Evolutionary conservation across 2,888 invertebrate genomes (phyloP).

Genomic region (Esperia sulphurella): DNA sequence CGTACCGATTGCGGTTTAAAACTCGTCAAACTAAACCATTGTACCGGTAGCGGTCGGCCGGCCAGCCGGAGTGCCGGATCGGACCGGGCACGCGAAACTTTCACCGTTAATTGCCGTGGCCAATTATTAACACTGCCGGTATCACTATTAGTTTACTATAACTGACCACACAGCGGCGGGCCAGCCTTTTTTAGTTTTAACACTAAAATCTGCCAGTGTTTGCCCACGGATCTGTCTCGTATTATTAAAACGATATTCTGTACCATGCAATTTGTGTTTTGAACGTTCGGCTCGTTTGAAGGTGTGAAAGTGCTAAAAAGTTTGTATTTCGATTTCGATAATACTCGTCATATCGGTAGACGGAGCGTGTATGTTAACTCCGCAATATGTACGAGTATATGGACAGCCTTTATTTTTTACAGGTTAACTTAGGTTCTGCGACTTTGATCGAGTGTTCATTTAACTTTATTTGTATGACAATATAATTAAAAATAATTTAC

Average conservation of each 20-base stretch:
- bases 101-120: conserved; percentile 40
- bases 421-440: too few species aligned
- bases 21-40: conserved; percentile 47
- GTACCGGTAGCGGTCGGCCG: conserved; percentile 11
- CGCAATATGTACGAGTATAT: too few species aligned
- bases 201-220: conserved; percentile 12
- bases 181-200: conserved; percentile 17
- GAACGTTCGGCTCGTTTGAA: neutral
- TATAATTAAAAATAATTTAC: too few species aligned
- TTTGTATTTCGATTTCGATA: too few species aligned
- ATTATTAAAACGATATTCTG: conserved; percentile 39
- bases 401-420: too few species aligned
- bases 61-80: conserved; percentile 8
- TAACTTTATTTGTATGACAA: too few species aligned
- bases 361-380: neutral
- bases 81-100: conserved; percentile 8
- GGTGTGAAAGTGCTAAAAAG: neutral
- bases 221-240: conserved; percentile 28
- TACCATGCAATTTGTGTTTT: neutral
- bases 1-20: conserved; percentile 38
- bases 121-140: conserved; percentile 43
- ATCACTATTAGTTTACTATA: conserved; percentile 49
- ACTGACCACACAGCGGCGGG: conserved; percentile 19
- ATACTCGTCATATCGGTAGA: too few species aligned
- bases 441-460: too few species aligned